Conservation (phyloP, 2,797 vertebrate genomes). For the Bradypus variegatus region DNA sequence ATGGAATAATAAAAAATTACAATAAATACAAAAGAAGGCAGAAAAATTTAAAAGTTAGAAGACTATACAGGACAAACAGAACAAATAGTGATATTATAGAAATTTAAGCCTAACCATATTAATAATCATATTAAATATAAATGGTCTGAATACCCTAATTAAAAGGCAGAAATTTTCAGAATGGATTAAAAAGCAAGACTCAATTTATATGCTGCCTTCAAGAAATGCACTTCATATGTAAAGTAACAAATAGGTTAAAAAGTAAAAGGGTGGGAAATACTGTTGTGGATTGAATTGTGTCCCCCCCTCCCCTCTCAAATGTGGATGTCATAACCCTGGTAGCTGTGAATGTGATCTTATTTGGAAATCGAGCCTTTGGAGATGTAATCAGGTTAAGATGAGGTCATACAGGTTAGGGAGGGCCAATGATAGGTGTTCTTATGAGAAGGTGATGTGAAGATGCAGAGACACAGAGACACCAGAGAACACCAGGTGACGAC, state of each 20-base stretch:
- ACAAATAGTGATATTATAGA: neutral
- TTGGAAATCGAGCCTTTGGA: too few species aligned
- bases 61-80: neutral
- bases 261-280: neutral
- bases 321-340: too few species aligned
- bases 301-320: too few species aligned
- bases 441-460: too few species aligned
- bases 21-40: neutral
- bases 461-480: too few species aligned
- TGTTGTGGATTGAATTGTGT: too few species aligned
- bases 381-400: too few species aligned
- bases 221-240: neutral
- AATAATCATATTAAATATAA: neutral
- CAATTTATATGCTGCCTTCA: neutral
- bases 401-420: too few species aligned
- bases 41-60: neutral
- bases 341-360: too few species aligned
- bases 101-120: neutral
- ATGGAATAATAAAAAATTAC: neutral
- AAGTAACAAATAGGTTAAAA: neutral
- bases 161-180: neutral
- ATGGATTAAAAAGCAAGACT: neutral
- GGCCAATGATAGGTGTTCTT: too few species aligned
- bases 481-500: too few species aligned
- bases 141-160: neutral